A percentile compares a stretch with the other conserved stretches of the same genome.
Evolutionary conservation across 2,113 vertebrate genomes (phyloP).

Genomic region (Orycteropus afer): DNA sequence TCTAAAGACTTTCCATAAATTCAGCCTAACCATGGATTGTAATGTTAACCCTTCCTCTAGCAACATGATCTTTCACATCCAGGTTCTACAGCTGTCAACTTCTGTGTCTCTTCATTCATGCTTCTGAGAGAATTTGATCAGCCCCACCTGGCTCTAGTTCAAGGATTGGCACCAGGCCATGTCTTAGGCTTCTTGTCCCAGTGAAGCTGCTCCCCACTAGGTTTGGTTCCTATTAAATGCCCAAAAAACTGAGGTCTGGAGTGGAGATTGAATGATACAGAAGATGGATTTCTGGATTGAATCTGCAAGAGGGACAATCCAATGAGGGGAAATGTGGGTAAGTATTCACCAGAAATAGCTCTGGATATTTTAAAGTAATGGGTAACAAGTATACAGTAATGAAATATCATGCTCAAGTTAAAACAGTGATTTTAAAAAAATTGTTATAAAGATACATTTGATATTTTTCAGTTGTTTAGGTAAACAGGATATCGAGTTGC

Average conservation of each 20-base stretch:
- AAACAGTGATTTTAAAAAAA: not conserved
- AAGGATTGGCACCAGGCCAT: accelerated
- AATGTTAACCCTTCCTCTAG: too few species aligned
- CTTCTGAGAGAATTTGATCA: not conserved
- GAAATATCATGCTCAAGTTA: not conserved
- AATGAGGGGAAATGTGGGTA: not conserved
- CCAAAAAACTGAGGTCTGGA: not conserved
- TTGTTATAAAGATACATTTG: not conserved
- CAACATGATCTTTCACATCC: not conserved
- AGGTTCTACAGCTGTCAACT: not conserved
- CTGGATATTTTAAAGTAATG: not conserved
- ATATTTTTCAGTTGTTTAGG: not conserved
- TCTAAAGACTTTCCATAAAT: not conserved
- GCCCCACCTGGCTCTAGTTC: not conserved
- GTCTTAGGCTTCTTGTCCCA: not conserved
- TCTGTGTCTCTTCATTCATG: not conserved
- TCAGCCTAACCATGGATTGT: not conserved
- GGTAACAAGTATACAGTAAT: not conserved
- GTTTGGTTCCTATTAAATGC: not conserved
- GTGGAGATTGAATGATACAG: accelerated
- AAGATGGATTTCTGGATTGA: not conserved
- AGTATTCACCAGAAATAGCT: not conserved
- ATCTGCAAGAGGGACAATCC: not conserved
- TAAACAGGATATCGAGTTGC: not conserved
- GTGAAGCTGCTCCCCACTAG: accelerated